Evolutionary conservation across 2,888 invertebrate genomes (phyloP).

Genomic region (Belgica antarctica): DNA sequence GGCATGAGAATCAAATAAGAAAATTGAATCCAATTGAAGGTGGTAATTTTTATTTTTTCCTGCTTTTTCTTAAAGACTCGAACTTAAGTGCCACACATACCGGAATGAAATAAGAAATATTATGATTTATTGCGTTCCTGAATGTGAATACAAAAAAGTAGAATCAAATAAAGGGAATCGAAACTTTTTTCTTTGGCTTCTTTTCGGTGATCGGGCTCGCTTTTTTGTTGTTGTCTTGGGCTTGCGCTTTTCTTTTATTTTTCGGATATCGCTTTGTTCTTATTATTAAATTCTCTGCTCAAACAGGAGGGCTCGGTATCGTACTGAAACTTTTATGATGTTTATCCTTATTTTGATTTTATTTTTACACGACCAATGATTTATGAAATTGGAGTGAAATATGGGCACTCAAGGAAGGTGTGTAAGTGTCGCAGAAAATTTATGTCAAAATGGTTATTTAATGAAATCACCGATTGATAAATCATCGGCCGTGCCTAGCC

Average conservation of each 20-base stretch:
- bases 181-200: slow-evolving; percentile 10
- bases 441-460: slow-evolving; percentile 36
- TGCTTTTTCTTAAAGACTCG: background rate
- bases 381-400: slow-evolving; percentile 29
- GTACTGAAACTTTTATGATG: slow-evolving; percentile 25
- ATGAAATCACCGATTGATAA: slow-evolving; percentile 11
- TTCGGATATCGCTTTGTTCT: slow-evolving; percentile 8
- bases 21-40: slow-evolving; percentile 38
- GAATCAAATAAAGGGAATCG: slow-evolving; percentile 7
- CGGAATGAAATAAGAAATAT: slow-evolving; percentile 40
- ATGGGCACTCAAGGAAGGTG: slow-evolving; percentile 13
- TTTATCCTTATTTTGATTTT: slow-evolving; percentile 40
- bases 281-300: slow-evolving; percentile 37
- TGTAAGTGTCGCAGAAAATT: slow-evolving; percentile 30
- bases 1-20: slow-evolving; percentile 42
- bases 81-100: slow-evolving; percentile 36
- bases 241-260: background rate
- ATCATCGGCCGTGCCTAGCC: background rate
- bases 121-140: slow-evolving; percentile 40
- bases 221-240: slow-evolving; percentile 27
- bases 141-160: slow-evolving; percentile 23
- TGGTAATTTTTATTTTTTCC: slow-evolving; percentile 18
- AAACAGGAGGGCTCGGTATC: slow-evolving; percentile 31
- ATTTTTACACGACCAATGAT: slow-evolving; percentile 40
- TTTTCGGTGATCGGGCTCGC: background rate